A percentile compares a stretch with the other conserved stretches of the same genome.
Evolutionary conservation across 53 echinoderm and acorn worm species (phyloP).

Genomic region (Mesocentrotus franciscanus): DNA sequence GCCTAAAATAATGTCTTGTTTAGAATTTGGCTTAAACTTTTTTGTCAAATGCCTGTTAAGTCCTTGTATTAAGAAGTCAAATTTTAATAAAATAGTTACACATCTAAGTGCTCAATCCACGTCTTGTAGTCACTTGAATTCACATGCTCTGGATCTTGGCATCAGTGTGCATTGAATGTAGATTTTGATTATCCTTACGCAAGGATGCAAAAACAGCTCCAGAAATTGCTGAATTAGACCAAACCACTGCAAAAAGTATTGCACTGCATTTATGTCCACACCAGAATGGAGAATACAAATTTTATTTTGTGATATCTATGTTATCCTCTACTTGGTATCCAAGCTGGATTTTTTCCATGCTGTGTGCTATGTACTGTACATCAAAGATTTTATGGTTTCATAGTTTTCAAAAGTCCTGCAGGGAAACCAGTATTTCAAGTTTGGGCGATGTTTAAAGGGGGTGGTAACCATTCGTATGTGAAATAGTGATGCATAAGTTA

Average conservation of each 20-base stretch:
- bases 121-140: neutral
- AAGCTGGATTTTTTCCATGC: neutral
- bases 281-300: neutral
- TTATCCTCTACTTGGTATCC: neutral
- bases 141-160: neutral
- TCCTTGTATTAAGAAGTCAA: neutral
- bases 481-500: neutral
- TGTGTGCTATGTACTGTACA: neutral
- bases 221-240: neutral
- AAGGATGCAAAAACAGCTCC: neutral
- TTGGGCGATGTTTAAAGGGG: neutral
- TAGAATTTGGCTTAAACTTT: neutral
- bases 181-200: neutral
- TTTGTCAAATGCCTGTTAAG: neutral
- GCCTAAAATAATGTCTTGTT: constrained; percentile 3
- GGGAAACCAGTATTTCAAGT: neutral
- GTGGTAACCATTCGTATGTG: neutral
- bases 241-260: neutral
- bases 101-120: neutral
- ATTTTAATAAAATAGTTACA: neutral
- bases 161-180: neutral
- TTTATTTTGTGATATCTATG: neutral
- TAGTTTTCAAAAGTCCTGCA: neutral
- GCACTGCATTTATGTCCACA: neutral
- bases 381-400: neutral